These are phyloP conservation scores for Eudyptes chrysolophus DNA, from an alignment of 2,113 vertebrate species.

Conservation along the genomic window DNA sequence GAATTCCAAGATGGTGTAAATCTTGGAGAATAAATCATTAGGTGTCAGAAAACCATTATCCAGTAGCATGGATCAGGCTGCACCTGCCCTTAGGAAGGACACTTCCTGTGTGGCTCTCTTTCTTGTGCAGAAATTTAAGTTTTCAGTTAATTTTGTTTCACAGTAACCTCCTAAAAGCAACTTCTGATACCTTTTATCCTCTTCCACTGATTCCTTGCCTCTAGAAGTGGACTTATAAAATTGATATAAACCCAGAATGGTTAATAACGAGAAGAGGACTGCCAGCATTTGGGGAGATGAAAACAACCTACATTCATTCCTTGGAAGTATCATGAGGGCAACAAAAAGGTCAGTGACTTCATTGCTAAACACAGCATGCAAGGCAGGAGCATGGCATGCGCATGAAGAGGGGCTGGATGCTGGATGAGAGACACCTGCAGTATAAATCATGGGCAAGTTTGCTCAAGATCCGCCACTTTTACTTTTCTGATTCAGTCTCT, in stretches of 20 bases:
- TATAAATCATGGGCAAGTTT: neutral
- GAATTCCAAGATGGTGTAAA: neutral
- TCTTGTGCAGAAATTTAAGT: neutral
- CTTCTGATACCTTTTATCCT: neutral
- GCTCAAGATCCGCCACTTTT: neutral
- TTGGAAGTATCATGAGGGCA: constrained; percentile 2
- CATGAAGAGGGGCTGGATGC: neutral
- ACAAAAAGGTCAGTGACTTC: constrained; percentile 31
- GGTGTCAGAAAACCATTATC: neutral
- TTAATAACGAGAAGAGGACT: neutral
- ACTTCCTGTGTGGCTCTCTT: neutral
- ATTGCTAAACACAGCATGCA: constrained; percentile 42
- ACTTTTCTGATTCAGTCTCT: neutral
- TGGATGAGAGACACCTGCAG: neutral
- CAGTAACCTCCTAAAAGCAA: neutral
- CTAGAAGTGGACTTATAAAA: neutral
- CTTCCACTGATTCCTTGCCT: neutral
- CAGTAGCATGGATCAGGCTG: neutral
- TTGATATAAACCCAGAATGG: neutral
- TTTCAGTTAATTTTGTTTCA: neutral
- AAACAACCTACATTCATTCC: neutral
- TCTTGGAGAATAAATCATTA: neutral
- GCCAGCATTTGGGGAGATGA: neutral
- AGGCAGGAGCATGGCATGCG: neutral
- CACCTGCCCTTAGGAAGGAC: neutral